Evolutionary conservation across 2,113 vertebrate species (phyloP), one percentile per base, ranked within the genome.

Genomic region (Dolichotis patagonum): DNA sequence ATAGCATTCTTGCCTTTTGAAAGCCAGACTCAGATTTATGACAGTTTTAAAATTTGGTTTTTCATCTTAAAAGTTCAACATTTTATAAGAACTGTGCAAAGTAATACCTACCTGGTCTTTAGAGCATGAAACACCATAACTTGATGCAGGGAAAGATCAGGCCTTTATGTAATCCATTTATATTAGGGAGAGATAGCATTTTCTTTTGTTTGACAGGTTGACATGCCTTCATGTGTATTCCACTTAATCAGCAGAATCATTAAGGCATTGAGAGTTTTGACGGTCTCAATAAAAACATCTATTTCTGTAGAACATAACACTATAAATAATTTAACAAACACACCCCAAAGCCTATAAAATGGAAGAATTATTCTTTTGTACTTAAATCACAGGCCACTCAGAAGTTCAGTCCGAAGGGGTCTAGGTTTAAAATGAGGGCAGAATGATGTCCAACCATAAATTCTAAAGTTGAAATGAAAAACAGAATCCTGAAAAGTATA

Each of bases 11-110:
- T 97, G 97, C 96, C 96, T 97, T 95, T 95, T 97, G 88, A 97
- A 98, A 98, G 97, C 97, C 94, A 97, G 95, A 94, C 97, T 96
- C 95, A 92, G 97, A 98, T 98, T 98, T 98, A 98, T 97, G 97
- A 96, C 96, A 96, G 96, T 97, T 98, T 98, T 97, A 97, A 97
- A 98, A 91, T 97, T 94, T 97, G 94, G 95, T 96, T 97, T 96
- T 97, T 98, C 85, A 0, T 95, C 94, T 96, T 97, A 80, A 96
- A 97, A 98, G 96, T 98, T 97, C 96, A 97, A 77, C 94, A 88
- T 97, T 97, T 88, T 92, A 94, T 62, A 96, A 95, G 96, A 98
- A 96, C 60, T 41, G 62, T 81, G 52, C 35, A 9, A 96, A 97
- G 94, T 94, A 96, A 97, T 97, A 90, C 94, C 96, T 96, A 96